Base-by-base conservation (phyloP, 2,797 vertebrate genomes). In the Acipenser ruthenus region DNA sequence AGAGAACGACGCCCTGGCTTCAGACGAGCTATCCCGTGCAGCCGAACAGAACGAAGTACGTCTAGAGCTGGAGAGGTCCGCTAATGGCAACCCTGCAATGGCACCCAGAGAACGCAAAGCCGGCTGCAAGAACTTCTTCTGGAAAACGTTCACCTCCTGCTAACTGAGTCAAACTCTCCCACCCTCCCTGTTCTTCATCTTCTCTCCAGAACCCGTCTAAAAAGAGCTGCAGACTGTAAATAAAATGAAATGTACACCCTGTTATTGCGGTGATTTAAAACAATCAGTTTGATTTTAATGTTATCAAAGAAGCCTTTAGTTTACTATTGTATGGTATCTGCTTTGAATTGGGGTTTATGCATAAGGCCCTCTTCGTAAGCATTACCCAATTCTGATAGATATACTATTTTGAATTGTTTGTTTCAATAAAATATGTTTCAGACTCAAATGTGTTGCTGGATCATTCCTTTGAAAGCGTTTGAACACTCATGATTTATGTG, bases 91-190 rank as follows among this genome's bases (percentile, higher is more conserved):
- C 69, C 91, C 93, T 0, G 86, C 93, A 60, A 84, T 97, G 71
- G 90, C 91, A 1, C 94, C 95, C 49, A 88, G 95, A n/a, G 96
- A 97, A 83, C 93, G 95, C 76, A 99, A 99, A 83, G 96, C 96
- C 0, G 96, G 95, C 63, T 98, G 95, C 92, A 98, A 98, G 87
- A 99, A 97, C 80, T 99, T 99, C 93, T 99, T 98, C 92, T 99
- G 96, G 96, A 99, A 99, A 89, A 99, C 96, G 6, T 99, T 98
- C 88, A 99, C 96, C 48, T 96, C 96, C 76, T 97, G 96, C 86
- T 99, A 94, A 90, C 82, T 69, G 50, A 67, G 67, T 12, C 60
- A 10, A 37, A 12, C 15, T 6, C 6, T 61, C 70, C 12, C 66
- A 13, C 59, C 66, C 18, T 66, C 59, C n/a, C 47, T 1, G 37